Evolutionary conservation across 2,888 invertebrate genomes (phyloP).

Genomic region (Tenthredo distinguenda): DNA sequence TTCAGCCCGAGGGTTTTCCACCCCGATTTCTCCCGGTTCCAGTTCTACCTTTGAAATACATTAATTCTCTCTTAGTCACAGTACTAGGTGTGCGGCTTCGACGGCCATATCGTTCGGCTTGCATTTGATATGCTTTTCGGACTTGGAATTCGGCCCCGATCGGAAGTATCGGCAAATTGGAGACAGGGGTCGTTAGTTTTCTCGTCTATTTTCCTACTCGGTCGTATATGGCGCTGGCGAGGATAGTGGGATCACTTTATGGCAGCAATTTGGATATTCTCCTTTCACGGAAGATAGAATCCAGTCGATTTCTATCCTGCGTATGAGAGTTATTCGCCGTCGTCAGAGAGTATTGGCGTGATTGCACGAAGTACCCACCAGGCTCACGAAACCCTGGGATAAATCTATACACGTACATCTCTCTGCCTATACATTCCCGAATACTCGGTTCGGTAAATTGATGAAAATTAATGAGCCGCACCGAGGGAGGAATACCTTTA

Average conservation of each 20-base stretch:
- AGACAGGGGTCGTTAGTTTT: not conserved
- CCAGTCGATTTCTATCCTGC: conserved; percentile 7
- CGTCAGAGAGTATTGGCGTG: conserved; percentile 13
- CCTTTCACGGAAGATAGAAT: conserved; percentile 38
- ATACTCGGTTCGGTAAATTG: not conserved
- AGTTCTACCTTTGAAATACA: not conserved
- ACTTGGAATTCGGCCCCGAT: not conserved
- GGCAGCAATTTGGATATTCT: conserved; percentile 16
- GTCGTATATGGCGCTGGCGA: not conserved
- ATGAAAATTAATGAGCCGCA: conserved; percentile 47
- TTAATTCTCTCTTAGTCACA: not conserved
- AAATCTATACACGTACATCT: not conserved
- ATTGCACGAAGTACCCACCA: not conserved
- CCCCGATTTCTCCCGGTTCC: not conserved
- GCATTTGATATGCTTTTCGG: not conserved
- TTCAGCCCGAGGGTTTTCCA: not conserved
- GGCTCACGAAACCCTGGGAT: not conserved
- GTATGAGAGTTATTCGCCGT: conserved; percentile 17
- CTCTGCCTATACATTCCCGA: not conserved
- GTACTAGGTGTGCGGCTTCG: too few relatives aligned
- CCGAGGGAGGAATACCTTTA: conserved; percentile 1
- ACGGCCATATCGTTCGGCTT: too few relatives aligned
- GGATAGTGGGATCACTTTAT: not conserved
- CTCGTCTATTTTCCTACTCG: not conserved
- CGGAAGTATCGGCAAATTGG: not conserved